Base-by-base conservation (phyloP, 2,888 invertebrate species). In the Mimas tiliae region DNA sequence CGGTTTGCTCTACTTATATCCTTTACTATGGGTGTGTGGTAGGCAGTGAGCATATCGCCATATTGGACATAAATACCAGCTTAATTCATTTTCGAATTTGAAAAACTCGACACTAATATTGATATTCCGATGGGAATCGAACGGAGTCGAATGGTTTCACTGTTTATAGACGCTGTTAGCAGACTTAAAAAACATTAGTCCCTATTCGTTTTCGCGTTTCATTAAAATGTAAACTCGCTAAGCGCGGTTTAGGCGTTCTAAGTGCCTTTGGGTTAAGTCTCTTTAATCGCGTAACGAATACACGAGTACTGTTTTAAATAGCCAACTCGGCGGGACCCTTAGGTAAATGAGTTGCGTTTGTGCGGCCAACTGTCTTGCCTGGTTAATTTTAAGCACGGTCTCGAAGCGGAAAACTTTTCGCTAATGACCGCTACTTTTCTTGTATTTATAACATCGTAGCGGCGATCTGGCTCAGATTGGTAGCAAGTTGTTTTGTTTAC, bases 221-320 rank as follows among this genome's bases (percentile, higher is more conserved):
- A 88, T 87, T 87, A 86, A 88, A 87, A 85, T 83, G 83, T 84
- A 74, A 84, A 84, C 81, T 82, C 83, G 65, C 78, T 81, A 82
- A 85, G 83, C 80, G 80, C 81, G 83, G 85, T 82, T 79, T 83
- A 80, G 82, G 82, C 81, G 79, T 83, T 83, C 84, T 81, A 83
- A 84, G 84, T 82, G 79, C 69, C 74, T 58, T 58, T 19, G 74
- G 76, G 78, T 80, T 80, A 83, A 84, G 82, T 84, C 27, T 27
- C 82, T 81, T 82, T 84, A 86, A 88, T 84, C 85, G 83, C 83
- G 80, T 84, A 83, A 80, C 81, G 84, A 83, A 83, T 85, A 81
- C 84, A 81, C 70, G 81, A 82, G 80, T 79, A 77, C 78, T 78
- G 80, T 84, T 81, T 81, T 76, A 82, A 80, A 76, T 80, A 75